A percentile compares a stretch with the other conserved stretches of the same genome.
Conservation (phyloP, 2,888 invertebrate genomes). For the Sinentomon sp. region DNA sequence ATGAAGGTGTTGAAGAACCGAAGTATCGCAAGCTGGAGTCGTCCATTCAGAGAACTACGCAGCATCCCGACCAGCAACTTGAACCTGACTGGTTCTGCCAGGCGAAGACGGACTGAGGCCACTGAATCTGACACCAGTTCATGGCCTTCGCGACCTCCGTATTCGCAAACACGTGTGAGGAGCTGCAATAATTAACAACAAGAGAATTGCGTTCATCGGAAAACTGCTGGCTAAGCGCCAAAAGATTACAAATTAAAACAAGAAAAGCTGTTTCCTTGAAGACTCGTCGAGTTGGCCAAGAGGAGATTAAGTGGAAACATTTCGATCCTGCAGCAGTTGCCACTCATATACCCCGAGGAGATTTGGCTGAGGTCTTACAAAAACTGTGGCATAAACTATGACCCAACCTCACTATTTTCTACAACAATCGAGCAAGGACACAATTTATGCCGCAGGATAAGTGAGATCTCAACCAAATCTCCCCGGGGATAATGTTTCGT, state of each 20-base stretch:
- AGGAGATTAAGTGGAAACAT: too few species aligned
- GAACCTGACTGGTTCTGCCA: slow-evolving; percentile 77
- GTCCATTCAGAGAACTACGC: slow-evolving; percentile 28
- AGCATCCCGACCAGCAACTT: slow-evolving; percentile 69
- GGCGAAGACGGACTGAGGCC: slow-evolving; percentile 55
- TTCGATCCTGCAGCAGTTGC: too few species aligned
- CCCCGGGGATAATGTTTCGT: too few species aligned
- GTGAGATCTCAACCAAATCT: too few species aligned
- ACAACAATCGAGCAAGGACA: too few species aligned
- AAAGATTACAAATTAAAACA: not conserved
- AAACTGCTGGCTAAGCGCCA: not conserved
- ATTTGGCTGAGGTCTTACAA: too few species aligned
- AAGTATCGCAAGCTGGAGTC: slow-evolving; percentile 48
- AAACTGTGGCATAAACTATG: too few species aligned
- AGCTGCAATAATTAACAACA: slow-evolving; percentile 30
- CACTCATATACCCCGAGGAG: too few species aligned
- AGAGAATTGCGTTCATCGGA: not conserved
- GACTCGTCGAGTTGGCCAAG: too few species aligned
- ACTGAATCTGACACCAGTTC: slow-evolving; percentile 67
- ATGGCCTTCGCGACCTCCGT: slow-evolving; percentile 40
- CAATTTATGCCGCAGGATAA: too few species aligned
- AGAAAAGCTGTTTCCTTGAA: too few species aligned
- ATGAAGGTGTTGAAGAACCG: slow-evolving; percentile 59
- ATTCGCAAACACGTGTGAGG: slow-evolving; percentile 46
- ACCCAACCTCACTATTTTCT: too few species aligned